Evolutionary conservation across 2,797 vertebrate genomes (phyloP), one percentile per base, ranked within the genome.

Genomic region (Jordanella pulchra): DNA sequence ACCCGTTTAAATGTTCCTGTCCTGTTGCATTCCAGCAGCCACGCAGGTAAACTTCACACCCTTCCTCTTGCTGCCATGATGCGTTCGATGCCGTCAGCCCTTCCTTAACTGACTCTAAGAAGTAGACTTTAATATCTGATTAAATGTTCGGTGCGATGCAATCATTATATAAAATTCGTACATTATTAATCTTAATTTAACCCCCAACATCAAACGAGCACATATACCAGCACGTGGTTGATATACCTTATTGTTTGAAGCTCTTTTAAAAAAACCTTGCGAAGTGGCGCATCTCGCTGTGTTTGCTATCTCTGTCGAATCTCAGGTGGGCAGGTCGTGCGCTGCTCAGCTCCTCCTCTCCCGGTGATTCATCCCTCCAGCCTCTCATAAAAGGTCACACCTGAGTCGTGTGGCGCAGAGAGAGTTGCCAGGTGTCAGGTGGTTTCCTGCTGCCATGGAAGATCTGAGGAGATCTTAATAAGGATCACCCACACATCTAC

Each of bases 241-340:
- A 23, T 32, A 9, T n/a, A 67, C 51, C 21, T 18, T 17, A 0
- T 18, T 7, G 12, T 35, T 32, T 50, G 25, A 15, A 58, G 13
- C 23, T n/a, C 23, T 14, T n/a, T 42, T 27, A 35, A 48, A 32
- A 48, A 32, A 72, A 67, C 30, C 23, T 6, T 25, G 1, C 7
- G 17, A 21, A 69, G 81, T 71, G 69, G 71, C 13, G 21, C 69
- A 60, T 81, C 76, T 65, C 0, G 27, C 56, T 5, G 0, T 6
- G 3, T 1, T 12, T 21, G 5, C 17, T 10, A 60, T 79, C 71
- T 63, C 50, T 55, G 32, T 21, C 30, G 35, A 48, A 32, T 3
- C 35, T 67, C 83, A 85, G 80, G 80, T 81, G 69, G 51, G 55
- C 53, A 30, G 3, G 42, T 54, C 55, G 44, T 73, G 73, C 79